phyloP scores from a whole-genome alignment of 2,888 invertebrate species.

The Pteria penguin region DNA sequence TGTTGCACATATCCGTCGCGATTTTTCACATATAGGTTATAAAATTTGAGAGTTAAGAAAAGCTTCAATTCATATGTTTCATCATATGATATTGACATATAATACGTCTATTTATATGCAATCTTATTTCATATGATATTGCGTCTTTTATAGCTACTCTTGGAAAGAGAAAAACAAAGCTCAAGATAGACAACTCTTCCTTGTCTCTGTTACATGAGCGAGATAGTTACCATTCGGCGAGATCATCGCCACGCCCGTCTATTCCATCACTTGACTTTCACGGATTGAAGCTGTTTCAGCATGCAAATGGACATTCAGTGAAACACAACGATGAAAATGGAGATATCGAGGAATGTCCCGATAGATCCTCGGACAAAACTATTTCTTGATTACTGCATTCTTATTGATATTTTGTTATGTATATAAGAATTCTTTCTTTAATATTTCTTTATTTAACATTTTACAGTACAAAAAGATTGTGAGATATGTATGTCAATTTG shows the following conservation, averaged over 20 bases:
- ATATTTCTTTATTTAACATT: too few species aligned
- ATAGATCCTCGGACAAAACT: conserved; percentile 3
- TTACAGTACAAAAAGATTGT: too few species aligned
- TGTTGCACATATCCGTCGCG: too few species aligned
- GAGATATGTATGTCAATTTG: too few species aligned
- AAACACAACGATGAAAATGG: conserved; percentile 43
- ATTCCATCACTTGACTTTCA: conserved; percentile 40
- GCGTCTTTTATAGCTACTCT: conserved; percentile 59
- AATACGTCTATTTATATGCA: neutral
- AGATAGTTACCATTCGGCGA: conserved; percentile 15
- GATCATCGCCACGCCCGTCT: conserved; percentile 37
- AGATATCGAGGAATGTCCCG: conserved; percentile 13
- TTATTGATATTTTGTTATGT: too few species aligned
- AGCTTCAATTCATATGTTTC: too few species aligned
- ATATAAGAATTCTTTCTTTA: too few species aligned
- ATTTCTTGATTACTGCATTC: too few species aligned
- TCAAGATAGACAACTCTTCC: conserved; percentile 64
- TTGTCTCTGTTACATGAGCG: conserved; percentile 34
- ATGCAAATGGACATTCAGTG: conserved; percentile 37
- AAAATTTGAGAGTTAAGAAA: too few species aligned
- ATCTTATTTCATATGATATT: neutral
- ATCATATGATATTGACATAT: too few species aligned
- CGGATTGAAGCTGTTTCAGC: conserved; percentile 24
- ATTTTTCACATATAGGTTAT: too few species aligned
- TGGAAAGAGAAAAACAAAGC: conserved; percentile 69